Base-by-base conservation (phyloP, 2,113 vertebrate species). In the Paramormyrops kingsleyae region DNA sequence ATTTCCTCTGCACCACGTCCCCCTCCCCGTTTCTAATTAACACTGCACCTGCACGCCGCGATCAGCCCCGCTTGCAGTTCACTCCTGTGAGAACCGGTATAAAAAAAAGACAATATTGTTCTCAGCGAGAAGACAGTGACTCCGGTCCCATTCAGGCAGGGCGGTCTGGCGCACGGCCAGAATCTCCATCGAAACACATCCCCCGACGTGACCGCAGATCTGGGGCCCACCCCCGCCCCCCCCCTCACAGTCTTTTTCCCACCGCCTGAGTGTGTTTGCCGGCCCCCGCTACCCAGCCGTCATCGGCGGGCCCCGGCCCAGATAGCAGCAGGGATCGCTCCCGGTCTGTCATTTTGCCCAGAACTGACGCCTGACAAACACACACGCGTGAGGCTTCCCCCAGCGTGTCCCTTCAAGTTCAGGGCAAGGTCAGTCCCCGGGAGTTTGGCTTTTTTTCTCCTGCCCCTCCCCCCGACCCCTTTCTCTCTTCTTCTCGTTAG, bases 1-100 rank as follows among this genome's bases (percentile, higher is more conserved):
- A 39, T 83, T 88, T 83, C 66, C 87, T 88, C 92, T 87, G 52
- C 83, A 53, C 31, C 0, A 5, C 5, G 85, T 77, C 83, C 91
- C 89, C 90, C 88, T 90, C 90, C 92, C 91, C 89, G 90, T 91
- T 91, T 70, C 94, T 96, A 95, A 96, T 96, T 96, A 96, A 95
- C 95, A 94, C 91, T 94, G 92, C 94, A 93, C 95, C 95, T 94
- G 94, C 92, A 91, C 92, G 91, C 88, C 74, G 31, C 86, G 87
- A 88, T 89, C 91, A 90, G 91, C 70, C 83, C 49, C 15, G 83
- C 31, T 88, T 80, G 70, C 49, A 89, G 87, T 88, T 83, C 19
- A 77, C 70, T 83, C 88, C 90, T 90, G 88, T 89, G 92, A 89
- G 66, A 90, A 90, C 88, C 90, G 87, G 91, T 89, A 90, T 91